Base-by-base conservation (phyloP, 2,797 vertebrate species). In the Betta splendens region DNA sequence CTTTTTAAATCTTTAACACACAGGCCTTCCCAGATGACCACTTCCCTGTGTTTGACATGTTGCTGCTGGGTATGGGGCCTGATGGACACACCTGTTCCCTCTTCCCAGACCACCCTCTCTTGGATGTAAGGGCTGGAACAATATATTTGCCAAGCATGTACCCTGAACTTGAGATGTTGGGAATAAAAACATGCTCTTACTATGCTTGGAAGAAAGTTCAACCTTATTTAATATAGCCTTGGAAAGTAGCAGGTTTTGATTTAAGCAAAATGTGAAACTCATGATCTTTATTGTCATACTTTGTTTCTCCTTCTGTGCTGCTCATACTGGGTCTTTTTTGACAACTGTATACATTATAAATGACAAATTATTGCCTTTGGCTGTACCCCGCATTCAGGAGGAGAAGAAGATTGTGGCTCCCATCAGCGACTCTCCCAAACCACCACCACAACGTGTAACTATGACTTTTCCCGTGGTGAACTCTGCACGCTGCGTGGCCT, bases 21-120 rank as follows among this genome's bases (percentile, higher is more conserved):
- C 71, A 98, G 96, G 89, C 91, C 1, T 95, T 98, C 65, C 93
- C 91, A 2, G 92, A 79, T 0, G 87, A 93, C 0, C 44, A 81
- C 4, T 38, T 94, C 5, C 96, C 96, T 0, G 86, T 90, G 10
- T 98, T 98, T 65, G 95, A 98, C 51, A 31, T 98, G 57, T 78
- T 98, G 58, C 83, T 98, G 71, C 87, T 98, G 65, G 96, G 96
- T 1, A 88, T 98, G 70, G 96, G 96, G 1, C 96, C 95, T 0
- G 96, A 98, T 45, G 96, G 96, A 58, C 96, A 98, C 74, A 98
- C 95, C 1, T 96, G 95, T 63, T 98, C 96, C 1, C 94, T 98
- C 5, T 98, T 98, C 70, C 96, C 96, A 9, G 91, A 84, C 9
- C 96, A 98, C 42, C 92, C 94, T 1, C 91, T 98, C 42, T 76